Base-by-base conservation (phyloP, 2,888 invertebrate species). In the Acleris holmiana region DNA sequence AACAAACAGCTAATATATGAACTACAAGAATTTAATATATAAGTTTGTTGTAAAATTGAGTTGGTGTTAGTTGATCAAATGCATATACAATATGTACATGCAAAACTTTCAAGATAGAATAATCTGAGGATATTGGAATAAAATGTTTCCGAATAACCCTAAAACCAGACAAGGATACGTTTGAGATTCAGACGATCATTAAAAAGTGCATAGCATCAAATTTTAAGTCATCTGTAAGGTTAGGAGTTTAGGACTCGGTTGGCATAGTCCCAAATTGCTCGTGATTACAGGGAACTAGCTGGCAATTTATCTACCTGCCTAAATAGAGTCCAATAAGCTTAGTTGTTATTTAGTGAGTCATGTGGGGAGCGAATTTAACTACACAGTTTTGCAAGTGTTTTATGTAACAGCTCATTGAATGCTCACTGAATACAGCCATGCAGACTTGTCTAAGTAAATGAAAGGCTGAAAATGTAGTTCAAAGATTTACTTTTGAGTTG, bases 271-370 rank as follows among this genome's bases (percentile, higher is more conserved):
- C 64, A 65, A 65, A 59, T 48, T 53, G 58, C n/a, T 19, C 41
- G 47, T 65, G 55, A 67, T 67, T 44, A 54, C 48, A 58, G 35
- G 35, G 47, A 58, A 55, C 58, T 58, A 55, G 48, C 44, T 46
- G 19, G 59, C 65, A 44, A 65, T 65, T 65, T 60, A 46, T 65
- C 65, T 65, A 50, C 55, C 59, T 65, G 59, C 49, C 60, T 55
- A 65, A 64, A 60, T 60, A 60, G 59, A 59, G 25, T 60, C 58
- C 64, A 64, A 59, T 64, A 54, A 57, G 53, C 63, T 35, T 51
- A 40, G 17, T 23, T 48, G 64, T 59, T 54, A 64, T 58, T 58
- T 59, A 53, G 53, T 41, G 19, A 48, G 25, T 25, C 40, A 23
- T 64, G 53, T 44, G 58, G 51, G 47, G 40, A 23, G 48, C 4